These are phyloP conservation scores for Drosophila miranda DNA, from an alignment of 1,140 invertebrate species.

Conservation along the genomic window DNA sequence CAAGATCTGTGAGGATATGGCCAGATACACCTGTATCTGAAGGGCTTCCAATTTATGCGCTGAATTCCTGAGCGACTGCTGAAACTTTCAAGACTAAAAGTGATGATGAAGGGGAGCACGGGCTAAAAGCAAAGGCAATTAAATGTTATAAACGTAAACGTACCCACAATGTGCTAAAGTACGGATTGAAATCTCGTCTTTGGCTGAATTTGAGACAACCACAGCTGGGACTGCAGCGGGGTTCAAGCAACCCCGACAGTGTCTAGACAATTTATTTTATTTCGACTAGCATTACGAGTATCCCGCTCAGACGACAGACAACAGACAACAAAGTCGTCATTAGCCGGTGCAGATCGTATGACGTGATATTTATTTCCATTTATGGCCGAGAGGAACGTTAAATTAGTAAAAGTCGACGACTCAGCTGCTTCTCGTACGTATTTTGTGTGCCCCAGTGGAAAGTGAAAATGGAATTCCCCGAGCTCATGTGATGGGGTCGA, in stretches of 20 bases:
- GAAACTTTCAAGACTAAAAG: too few relatives aligned
- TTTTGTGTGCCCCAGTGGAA: neutral
- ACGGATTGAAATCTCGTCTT: slow-evolving; percentile 23
- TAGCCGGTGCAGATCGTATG: slow-evolving; percentile 39
- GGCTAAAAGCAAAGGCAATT: slow-evolving; percentile 35
- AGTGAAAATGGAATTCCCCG: neutral
- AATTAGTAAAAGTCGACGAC: slow-evolving; percentile 7
- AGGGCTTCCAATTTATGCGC: too few relatives aligned
- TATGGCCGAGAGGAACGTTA: slow-evolving; percentile 38
- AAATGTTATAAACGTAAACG: slow-evolving; percentile 27
- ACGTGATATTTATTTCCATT: slow-evolving; percentile 49
- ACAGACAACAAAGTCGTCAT: slow-evolving; percentile 45
- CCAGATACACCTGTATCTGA: too few relatives aligned
- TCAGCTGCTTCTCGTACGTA: slow-evolving; percentile 4
- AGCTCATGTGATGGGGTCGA: neutral
- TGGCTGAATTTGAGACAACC: slow-evolving; percentile 28
- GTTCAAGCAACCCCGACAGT: slow-evolving; percentile 36
- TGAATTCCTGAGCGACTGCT: too few relatives aligned
- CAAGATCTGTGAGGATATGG: too few relatives aligned
- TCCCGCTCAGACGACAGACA: slow-evolving; percentile 38
- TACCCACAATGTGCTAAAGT: slow-evolving; percentile 22
- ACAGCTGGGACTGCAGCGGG: slow-evolving; percentile 29
- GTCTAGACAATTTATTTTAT: slow-evolving; percentile 32
- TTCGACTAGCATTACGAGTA: slow-evolving; percentile 13
- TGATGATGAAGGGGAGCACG: neutral